Evolutionary conservation across 2,113 vertebrate genomes (phyloP), one percentile per base, ranked within the genome.

Genomic region (Hystrix cristata): DNA sequence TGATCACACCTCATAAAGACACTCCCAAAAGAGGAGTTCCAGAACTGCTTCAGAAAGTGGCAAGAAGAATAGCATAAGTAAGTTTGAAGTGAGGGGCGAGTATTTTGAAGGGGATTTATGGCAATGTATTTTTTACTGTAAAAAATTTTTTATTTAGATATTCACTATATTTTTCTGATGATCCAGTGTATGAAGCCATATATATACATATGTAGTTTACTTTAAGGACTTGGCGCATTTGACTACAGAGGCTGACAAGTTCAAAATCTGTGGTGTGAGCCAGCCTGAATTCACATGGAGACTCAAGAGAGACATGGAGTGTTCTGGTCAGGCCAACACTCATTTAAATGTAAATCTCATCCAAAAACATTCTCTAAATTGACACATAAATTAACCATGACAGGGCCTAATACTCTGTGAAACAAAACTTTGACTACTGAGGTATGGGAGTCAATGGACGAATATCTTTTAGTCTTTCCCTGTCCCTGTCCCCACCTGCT

Each of bases 341-440:
- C 8, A 34, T 55, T 83, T 23, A 46, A 94, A 25, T 34, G 4
- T 79, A 87, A 89, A 69, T 78, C 23, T 46, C 48, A 83, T 82
- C 16, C 46, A 14, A 29, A 79, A 95, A 48, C 10, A 59, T 29
- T 57, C 38, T 82, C 81, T 38, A 87, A 87, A 2, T 60, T 74
- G 57, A 87, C 7, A 38, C 27, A 38, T 76, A 92, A 90, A 95
- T 86, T 71, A 92, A 74, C 65, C 46, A 72, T 78, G 60, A 38
- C 31, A 67, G n/a, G 51, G 12, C 10, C 53, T 64, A 79, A n/a
- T 62, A 88, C 11, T 27, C 34, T 51, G 60, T 43, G 62, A 86
- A 94, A 91, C 18, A 67, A 59, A 90, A 55, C 71, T 74, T 79
- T 62, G 18, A 60, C 38, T 31, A 27, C 3, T 31, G 64, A 69